These are phyloP conservation scores for Caenorhabditis sp. DNA, from an alignment of 2,888 invertebrate genomes.

Conservation along the genomic window DNA sequence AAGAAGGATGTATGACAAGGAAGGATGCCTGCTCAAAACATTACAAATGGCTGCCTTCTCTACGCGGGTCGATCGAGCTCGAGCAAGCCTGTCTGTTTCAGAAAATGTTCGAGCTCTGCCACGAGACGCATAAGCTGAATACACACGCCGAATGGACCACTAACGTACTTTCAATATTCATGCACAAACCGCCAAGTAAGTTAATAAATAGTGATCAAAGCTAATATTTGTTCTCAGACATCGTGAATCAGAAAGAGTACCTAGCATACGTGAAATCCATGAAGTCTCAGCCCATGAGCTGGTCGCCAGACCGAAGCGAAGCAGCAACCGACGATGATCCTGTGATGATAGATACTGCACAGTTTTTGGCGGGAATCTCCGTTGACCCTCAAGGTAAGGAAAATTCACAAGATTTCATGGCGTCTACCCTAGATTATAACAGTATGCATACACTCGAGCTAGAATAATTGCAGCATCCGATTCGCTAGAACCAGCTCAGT, in stretches of 20 bases:
- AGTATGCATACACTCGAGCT: too few species aligned
- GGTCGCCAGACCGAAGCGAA: neutral
- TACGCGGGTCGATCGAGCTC: slow-evolving; percentile 67
- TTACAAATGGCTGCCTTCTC: slow-evolving; percentile 67
- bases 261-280: neutral
- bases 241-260: neutral
- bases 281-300: neutral
- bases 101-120: slow-evolving; percentile 60
- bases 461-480: too few species aligned
- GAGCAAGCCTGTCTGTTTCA: slow-evolving; percentile 62
- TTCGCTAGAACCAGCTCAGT: too few species aligned
- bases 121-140: slow-evolving; percentile 43
- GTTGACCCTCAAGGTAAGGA: too few species aligned
- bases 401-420: too few species aligned
- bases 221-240: neutral
- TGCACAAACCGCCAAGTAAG: slow-evolving; percentile 26
- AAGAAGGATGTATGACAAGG: slow-evolving; percentile 59
- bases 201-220: neutral
- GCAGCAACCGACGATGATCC: neutral
- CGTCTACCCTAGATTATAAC: too few species aligned
- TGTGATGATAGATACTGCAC: too few species aligned
- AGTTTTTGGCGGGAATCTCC: too few species aligned
- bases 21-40: slow-evolving; percentile 65
- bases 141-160: slow-evolving; percentile 7
- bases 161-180: slow-evolving; percentile 19